These are phyloP conservation scores for Poeciliopsis retropinna DNA, from an alignment of 2,113 vertebrate genomes.

Conservation along the genomic window DNA sequence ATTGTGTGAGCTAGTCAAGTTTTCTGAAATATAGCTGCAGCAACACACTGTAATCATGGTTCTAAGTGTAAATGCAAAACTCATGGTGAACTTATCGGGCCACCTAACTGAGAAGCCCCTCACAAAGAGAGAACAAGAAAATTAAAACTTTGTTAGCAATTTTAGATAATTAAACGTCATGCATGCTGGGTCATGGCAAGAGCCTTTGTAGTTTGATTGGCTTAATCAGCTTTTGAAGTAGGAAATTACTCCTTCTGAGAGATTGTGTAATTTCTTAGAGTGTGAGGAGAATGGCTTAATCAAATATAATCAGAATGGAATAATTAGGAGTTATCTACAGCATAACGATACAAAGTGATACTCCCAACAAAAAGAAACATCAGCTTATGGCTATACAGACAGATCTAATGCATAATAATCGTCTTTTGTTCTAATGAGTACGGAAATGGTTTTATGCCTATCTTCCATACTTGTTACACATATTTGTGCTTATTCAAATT, in stretches of 20 bases:
- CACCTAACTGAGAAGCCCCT: conserved; percentile 36
- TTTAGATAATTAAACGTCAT: conserved; percentile 65
- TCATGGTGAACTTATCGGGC: conserved; percentile 32
- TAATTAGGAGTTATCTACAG: conserved; percentile 62
- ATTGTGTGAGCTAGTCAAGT: too few species aligned
- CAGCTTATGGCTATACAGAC: conserved; percentile 14
- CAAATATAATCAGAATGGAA: conserved; percentile 72
- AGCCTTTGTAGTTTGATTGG: conserved; percentile 74
- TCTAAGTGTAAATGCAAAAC: conserved; percentile 19
- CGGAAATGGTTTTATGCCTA: neutral
- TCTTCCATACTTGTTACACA: neutral
- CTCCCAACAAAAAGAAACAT: conserved; percentile 42
- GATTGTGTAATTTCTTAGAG: conserved; percentile 71
- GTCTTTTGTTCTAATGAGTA: conserved; percentile 7
- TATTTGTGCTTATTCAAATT: neutral
- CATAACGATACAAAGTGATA: conserved; percentile 45
- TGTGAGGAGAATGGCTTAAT: conserved; percentile 74
- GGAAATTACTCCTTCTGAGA: conserved; percentile 73
- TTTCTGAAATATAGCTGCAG: neutral
- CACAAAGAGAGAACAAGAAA: conserved; percentile 44
- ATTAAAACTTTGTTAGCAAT: conserved; percentile 66
- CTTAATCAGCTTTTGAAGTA: conserved; percentile 77
- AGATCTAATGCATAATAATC: neutral
- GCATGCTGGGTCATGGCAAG: conserved; percentile 72
- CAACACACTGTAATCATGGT: conserved; percentile 7